phyloP scores from a whole-genome alignment of 2,797 vertebrate genomes.

The Halcyon chelicuti region DNA sequence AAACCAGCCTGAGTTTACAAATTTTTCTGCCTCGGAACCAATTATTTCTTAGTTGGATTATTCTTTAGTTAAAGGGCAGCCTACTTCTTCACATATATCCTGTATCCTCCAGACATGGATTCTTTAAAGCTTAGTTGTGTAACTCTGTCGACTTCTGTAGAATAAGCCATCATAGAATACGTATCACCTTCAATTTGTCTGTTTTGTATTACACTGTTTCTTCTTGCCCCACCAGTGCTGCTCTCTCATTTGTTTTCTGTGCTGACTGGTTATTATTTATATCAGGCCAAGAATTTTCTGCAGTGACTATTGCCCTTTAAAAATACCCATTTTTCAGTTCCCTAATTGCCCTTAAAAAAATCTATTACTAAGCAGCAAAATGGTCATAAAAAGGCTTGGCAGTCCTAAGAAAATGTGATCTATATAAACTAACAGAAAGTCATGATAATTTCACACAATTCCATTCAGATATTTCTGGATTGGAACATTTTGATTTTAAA shows the following conservation, averaged over 20 bases:
- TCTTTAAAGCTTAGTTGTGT: neutral
- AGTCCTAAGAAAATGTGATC: constrained; percentile 2
- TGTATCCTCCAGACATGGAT: neutral
- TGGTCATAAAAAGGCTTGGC: neutral
- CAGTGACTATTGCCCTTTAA: constrained; percentile 17
- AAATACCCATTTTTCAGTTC: constrained; percentile 25
- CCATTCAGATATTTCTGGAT: neutral
- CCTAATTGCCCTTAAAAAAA: neutral
- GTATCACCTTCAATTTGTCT: neutral
- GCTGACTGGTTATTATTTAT: neutral
- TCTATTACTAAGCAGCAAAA: constrained; percentile 1
- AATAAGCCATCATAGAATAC: neutral
- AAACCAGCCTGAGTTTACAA: neutral
- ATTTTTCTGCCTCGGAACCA: neutral
- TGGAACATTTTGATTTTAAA: neutral
- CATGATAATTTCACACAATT: neutral
- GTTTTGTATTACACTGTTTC: neutral
- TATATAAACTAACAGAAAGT: constrained; percentile 1
- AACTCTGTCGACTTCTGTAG: neutral
- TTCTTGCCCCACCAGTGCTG: neutral
- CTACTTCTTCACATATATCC: neutral
- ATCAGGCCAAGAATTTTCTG: constrained; percentile 19
- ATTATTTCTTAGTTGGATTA: neutral
- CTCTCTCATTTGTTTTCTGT: neutral
- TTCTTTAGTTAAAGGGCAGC: neutral